Base-by-base conservation (phyloP, 2,888 invertebrate genomes). In the Antheraea yamamai region DNA sequence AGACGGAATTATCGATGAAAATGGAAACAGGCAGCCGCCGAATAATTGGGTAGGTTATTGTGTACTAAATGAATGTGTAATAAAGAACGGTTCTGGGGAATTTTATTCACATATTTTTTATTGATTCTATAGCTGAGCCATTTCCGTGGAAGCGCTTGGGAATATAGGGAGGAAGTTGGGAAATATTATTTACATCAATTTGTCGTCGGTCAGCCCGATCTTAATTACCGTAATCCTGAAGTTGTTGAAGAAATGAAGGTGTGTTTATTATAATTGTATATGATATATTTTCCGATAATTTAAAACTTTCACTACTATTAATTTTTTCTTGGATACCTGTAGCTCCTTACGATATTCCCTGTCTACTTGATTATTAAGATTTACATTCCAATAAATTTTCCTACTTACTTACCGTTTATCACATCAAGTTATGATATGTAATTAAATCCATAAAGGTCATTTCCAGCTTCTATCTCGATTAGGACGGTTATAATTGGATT, bases 161-260 rank as follows among this genome's bases (percentile, higher is more conserved):
- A 96, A 76, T 98, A 96, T 94, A 96, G 95, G 81, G 94, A 95
- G 10, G 89, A 93, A 78, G 95, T 97, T 16, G 91, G 95, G 7
- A 96, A 97, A 87, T 97, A 95, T 86, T 98, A 97, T 86, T 93
- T 97, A 47, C 97, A 98, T 88, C 96, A 97, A 83, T 97, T 97
- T 83, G 95, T 96, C 7, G 87, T 94, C 23, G 94, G 96, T 8
- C 97, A 97, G 82, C 97, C 97, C 0, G 97, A 98, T 88, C 91
- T 98, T 1, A 97, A 98, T 91, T 96, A 96, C 85, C 95, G 96
- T 55, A 97, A 97, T 85, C 95, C 96, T 14, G 92, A 93, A 0
- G 95, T 98, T 4, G 92, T 96, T n/a, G 88, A 95, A 72, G 96
- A 96, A 88, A 95, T 96, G 92, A 93, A 95, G 84, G 93, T 92